phyloP scores from a whole-genome alignment of 2,888 invertebrate species.

The Malacosoma neustria region DNA sequence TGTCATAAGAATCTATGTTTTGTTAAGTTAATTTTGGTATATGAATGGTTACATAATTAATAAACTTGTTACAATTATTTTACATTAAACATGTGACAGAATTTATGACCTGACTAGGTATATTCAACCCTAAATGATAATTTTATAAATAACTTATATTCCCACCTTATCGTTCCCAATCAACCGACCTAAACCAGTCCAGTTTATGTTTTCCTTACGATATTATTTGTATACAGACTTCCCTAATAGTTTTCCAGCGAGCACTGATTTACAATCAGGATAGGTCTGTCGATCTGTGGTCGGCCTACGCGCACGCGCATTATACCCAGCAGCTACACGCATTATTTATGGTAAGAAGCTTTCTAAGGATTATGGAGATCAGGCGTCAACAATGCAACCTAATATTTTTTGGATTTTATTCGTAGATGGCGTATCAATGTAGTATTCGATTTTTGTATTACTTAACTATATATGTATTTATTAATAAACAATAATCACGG shows the following conservation, averaged over 20 bases:
- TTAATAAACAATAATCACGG: no score
- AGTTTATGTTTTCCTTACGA: slow-evolving; percentile 1
- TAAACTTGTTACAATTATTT: no score
- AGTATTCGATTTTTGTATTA: slow-evolving; percentile 3
- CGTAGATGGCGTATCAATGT: slow-evolving; percentile 24
- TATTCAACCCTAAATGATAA: no score
- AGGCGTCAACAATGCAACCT: slow-evolving; percentile 60
- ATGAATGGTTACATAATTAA: no score
- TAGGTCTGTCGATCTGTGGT: slow-evolving; percentile 61
- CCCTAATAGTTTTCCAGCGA: slow-evolving; percentile 38
- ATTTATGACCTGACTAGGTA: no score
- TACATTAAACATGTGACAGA: no score
- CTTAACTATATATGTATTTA: no score
- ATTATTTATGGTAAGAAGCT: slow-evolving; percentile 75
- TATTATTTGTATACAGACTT: slow-evolving; percentile 17
- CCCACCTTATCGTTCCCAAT: slow-evolving; percentile 1
- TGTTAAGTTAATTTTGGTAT: no score
- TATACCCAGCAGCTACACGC: slow-evolving; percentile 65
- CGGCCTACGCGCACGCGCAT: slow-evolving; percentile 58
- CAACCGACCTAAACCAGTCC: slow-evolving; percentile 3
- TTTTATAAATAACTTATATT: not conserved
- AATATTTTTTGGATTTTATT: slow-evolving; percentile 36
- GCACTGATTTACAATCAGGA: slow-evolving; percentile 71
- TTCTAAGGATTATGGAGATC: slow-evolving; percentile 66
- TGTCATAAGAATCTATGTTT: no score